Evolutionary conservation across 2,797 vertebrate genomes (phyloP).

Genomic region (Meriones psammophilus): DNA sequence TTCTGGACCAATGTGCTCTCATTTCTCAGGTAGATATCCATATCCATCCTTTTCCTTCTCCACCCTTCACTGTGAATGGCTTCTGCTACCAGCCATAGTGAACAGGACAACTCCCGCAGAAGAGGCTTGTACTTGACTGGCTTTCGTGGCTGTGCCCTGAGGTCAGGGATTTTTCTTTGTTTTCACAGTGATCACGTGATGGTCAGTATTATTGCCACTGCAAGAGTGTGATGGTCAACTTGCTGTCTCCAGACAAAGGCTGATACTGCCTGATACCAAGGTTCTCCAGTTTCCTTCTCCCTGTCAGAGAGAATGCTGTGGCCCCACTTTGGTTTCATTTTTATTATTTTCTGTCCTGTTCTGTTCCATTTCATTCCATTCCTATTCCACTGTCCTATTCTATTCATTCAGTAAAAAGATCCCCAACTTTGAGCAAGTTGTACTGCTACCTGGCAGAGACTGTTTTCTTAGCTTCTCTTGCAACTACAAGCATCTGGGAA

Average conservation of each 20-base stretch:
- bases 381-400: background rate
- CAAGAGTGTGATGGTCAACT: background rate
- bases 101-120: background rate
- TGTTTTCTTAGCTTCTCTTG: background rate
- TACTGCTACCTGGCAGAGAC: background rate
- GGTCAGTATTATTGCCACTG: background rate
- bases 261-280: background rate
- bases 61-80: background rate
- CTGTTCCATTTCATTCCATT: background rate
- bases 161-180: too few relatives aligned
- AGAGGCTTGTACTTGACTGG: background rate
- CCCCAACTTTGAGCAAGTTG: background rate
- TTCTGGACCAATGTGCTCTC: background rate
- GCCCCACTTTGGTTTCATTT: background rate
- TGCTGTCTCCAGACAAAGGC: background rate
- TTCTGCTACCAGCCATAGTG: background rate
- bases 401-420: conserved; percentile 18
- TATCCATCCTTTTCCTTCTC: background rate
- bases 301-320: background rate
- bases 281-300: background rate
- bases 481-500: background rate
- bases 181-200: background rate
- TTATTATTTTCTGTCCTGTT: background rate
- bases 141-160: background rate
- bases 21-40: background rate